Base-by-base conservation (phyloP, 1,140 invertebrate species). In the Penaeus chinensis region DNA sequence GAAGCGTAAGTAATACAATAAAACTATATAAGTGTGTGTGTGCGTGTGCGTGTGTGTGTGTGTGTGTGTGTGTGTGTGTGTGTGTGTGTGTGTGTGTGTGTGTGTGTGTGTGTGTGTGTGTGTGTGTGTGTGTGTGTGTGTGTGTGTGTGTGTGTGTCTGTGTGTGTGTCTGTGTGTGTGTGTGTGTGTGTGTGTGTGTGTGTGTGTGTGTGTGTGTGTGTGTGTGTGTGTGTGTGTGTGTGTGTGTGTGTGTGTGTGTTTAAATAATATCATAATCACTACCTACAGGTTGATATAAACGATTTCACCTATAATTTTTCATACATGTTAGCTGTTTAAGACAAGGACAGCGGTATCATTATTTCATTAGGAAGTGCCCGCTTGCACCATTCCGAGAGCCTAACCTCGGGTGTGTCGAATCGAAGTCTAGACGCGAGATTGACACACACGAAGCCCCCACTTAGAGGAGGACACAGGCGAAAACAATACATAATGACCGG, bases 1-100 rank as follows among this genome's bases (percentile, higher is more conserved):
- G 60, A 81, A 74, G 20, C 81, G 86, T 88, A 47, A 88, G 86
- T 88, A 47, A 27, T 18, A 8, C 60, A 24, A 76, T 5, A 76
- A 27, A n/a, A 37, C 24, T 76, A 27, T 76, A 5, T 77, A 32
- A n/a, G 74, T 77, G 32, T 77, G 74, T 77, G 32, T 16, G 74
- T 77, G 32, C 37, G 0, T 77, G 32, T 42, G 32, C 42, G 32
- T 77, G 74, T 77, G 18, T 42, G 74, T 0, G 32, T 42, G 74
- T 77, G 32, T 77, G 32, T 77, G 32, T 77, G 74, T 77, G 32
- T 37, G 54, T 81, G 78, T 81, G 18, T 27, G 16, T 62, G 60
- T 37, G n/a, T 81, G 78, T 81, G 16, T 81, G 20, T 32, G 1
- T 81, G 54, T 62, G 54, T 62, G 60, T 80, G 22, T 62, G 18